Conservation (phyloP, 1,140 invertebrate species). For the Drosophila asahinai region DNA sequence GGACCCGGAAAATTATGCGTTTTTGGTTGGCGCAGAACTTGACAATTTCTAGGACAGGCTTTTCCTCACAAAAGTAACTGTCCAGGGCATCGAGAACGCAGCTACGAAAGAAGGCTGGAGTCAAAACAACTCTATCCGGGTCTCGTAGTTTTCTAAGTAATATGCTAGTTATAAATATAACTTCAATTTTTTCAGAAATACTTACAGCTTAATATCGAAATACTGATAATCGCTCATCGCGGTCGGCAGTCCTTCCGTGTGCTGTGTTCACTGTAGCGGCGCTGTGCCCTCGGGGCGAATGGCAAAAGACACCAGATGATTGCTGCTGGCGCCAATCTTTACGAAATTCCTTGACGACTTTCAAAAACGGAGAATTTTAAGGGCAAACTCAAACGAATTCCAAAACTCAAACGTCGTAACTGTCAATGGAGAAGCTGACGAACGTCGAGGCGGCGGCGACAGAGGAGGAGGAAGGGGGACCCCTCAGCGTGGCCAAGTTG, state of each 20-base stretch:
- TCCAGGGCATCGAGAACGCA: slow-evolving; percentile 86
- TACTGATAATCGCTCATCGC: slow-evolving; percentile 54
- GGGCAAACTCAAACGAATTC: slow-evolving; percentile 18
- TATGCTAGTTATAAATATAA: too few relatives aligned
- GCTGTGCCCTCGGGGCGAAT: slow-evolving; percentile 2
- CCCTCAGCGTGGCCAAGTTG: slow-evolving; percentile 62
- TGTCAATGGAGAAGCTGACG: slow-evolving; percentile 54
- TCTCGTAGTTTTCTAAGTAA: slow-evolving; percentile 85
- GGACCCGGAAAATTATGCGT: slow-evolving; percentile 87
- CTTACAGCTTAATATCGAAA: slow-evolving; percentile 68
- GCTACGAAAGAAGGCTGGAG: slow-evolving; percentile 86
- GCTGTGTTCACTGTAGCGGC: slow-evolving; percentile 2
- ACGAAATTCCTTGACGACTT: slow-evolving; percentile 14
- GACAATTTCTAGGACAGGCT: slow-evolving; percentile 86
- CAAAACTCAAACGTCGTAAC: slow-evolving; percentile 14
- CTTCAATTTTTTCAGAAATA: not conserved
- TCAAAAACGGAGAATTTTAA: slow-evolving; percentile 42
- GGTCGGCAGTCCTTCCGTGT: not conserved
- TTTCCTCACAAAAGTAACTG: slow-evolving; percentile 87
- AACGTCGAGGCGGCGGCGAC: slow-evolving; percentile 26
- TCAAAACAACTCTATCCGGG: slow-evolving; percentile 80
- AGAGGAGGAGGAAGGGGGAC: slow-evolving; percentile 71
- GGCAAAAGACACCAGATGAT: not conserved
- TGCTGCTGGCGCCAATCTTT: slow-evolving; percentile 23
- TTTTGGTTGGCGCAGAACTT: slow-evolving; percentile 86